Conservation (phyloP, 2,888 invertebrate genomes). For the Cataglyphis livida region DNA sequence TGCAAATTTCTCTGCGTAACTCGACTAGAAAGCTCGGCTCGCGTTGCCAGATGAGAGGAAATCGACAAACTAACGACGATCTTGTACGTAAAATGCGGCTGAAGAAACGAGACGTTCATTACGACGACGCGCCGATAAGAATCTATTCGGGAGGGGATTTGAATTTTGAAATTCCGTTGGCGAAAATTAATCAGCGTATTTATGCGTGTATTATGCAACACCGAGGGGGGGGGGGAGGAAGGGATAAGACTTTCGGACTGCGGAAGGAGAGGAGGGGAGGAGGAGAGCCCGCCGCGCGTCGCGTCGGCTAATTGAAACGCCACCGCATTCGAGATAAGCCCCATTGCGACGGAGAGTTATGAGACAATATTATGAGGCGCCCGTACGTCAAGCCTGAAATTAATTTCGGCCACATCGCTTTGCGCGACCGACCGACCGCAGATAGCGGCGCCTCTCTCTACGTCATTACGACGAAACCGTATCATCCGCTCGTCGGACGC, state of each 20-base stretch:
- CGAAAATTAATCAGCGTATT: slow-evolving; percentile 83
- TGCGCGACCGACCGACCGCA: slow-evolving; percentile 34
- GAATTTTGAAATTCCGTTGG: slow-evolving; percentile 67
- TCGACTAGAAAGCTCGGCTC: background rate
- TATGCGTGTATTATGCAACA: slow-evolving; percentile 80
- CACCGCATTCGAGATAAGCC: slow-evolving; percentile 83
- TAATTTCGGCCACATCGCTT: slow-evolving; percentile 80
- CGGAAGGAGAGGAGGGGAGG: slow-evolving; percentile 15
- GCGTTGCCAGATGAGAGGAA: background rate
- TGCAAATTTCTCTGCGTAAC: slow-evolving; percentile 4
- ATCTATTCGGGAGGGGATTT: background rate
- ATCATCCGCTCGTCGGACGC: slow-evolving; percentile 51
- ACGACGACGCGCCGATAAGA: slow-evolving; percentile 35
- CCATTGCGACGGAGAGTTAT: slow-evolving; percentile 84
- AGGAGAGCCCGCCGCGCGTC: slow-evolving; percentile 43
- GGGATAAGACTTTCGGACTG: slow-evolving; percentile 82
- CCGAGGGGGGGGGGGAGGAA: slow-evolving; percentile 73
- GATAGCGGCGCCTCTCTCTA: slow-evolving; percentile 63
- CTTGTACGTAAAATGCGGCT: slow-evolving; percentile 29
- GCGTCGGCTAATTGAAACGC: slow-evolving; percentile 84
- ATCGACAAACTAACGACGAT: background rate
- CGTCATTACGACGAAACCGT: slow-evolving; percentile 62
- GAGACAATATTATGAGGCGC: slow-evolving; percentile 84
- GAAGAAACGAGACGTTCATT: slow-evolving; percentile 41
- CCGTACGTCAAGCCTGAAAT: slow-evolving; percentile 82